phyloP scores from a whole-genome alignment of 2,113 vertebrate genomes.

The Phocoena phocoena region DNA sequence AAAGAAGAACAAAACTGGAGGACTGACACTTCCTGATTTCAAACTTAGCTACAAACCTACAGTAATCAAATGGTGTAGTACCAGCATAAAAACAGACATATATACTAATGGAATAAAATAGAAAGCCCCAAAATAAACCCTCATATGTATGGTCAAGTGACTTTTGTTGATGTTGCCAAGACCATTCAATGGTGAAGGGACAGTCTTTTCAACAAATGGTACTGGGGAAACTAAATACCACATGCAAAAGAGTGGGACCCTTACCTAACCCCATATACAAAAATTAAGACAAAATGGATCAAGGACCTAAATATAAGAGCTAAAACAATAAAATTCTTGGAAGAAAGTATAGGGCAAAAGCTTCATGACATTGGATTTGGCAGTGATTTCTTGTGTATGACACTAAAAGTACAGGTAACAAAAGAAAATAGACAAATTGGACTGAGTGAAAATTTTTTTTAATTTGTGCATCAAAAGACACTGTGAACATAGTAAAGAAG shows the following conservation, averaged over 20 bases:
- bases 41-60: background rate
- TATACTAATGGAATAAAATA: background rate
- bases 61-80: background rate
- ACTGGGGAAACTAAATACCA: background rate
- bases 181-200: background rate
- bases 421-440: background rate
- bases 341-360: background rate
- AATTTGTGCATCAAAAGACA: background rate
- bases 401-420: background rate
- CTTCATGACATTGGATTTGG: background rate
- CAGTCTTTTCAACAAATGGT: background rate
- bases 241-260: background rate
- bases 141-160: background rate
- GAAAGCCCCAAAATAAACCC: background rate
- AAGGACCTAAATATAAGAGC: background rate
- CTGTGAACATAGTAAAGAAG: background rate
- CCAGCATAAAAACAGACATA: background rate
- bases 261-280: background rate
- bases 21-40: background rate
- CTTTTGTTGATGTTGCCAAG: background rate
- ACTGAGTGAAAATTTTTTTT: background rate
- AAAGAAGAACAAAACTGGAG: background rate
- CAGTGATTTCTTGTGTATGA: background rate
- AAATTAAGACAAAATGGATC: background rate
- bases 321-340: background rate